Evolutionary conservation across 2,797 vertebrate genomes (phyloP), one percentile per base, ranked within the genome.

Genomic region (Hippoglossus hippoglossus): DNA sequence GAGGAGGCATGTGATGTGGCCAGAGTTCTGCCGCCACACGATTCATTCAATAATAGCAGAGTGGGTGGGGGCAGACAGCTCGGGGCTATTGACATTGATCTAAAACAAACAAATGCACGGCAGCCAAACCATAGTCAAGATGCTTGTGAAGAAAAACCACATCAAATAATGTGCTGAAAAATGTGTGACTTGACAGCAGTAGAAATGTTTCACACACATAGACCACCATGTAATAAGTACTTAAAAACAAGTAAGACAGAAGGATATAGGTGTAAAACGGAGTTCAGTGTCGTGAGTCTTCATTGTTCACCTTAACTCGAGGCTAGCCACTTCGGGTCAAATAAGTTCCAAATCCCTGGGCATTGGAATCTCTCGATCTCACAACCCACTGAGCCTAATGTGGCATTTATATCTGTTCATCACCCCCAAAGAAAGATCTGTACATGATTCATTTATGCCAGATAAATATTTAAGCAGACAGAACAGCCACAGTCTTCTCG

Each of bases 381-480:
- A 55, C 16, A 83, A 67, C 21, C 49, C 57, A 77, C 62, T 80
- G 57, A 77, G 71, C 21, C 67, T 77, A 71, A 86, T 70, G 79
- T 77, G 61, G 11, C 65, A 78, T 81, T 78, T 70, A 83, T 80
- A 87, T 81, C 73, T 62, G 59, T 72, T 80, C 84, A 81, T 82
- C 28, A 11, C 57, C 70, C 77, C 73, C 76, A 81, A 77, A 79
- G 78, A 73, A 81, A 83, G 75, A 85, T 63, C 71, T 70, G 74
- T 74, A 76, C 80, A 91, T 92, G 77, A 91, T 88, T 92, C 60
- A 91, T 94, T 90, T 75, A 93, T 80, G 28, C 50, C 67, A 72
- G 67, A 91, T 94, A 64, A 91, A 94, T 94, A 93, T 92, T 92
- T 91, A 76, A 94, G 77, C 46, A 80, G 64, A 54, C 55, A 53